Evolutionary conservation across 1,140 invertebrate species (phyloP), one percentile per base, ranked within the genome.

Genomic region (Pectinophora gossypiella): DNA sequence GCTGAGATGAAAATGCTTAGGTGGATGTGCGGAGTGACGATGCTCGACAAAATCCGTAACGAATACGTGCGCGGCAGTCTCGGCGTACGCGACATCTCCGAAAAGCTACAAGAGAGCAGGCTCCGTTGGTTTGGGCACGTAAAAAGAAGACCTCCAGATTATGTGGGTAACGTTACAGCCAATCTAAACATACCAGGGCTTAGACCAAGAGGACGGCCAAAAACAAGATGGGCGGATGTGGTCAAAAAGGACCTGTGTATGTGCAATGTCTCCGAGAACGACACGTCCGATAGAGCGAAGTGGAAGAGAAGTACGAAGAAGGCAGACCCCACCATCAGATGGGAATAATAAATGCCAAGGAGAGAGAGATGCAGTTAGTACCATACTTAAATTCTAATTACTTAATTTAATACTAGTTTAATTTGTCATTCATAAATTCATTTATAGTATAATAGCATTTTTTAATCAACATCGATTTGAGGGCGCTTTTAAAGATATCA

Each of bases 1-100:
- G 48, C 42, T 22, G 42, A 56, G 16, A 51, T 56, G 48, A 56
- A 51, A 21, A 50, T 50, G 43, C 43, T 56, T 1, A 35, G 43
- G 15, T 50, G 54, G 40, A 51, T 38, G 43, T 50, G 35, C 19
- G 42, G 48, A 21, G 43, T 38, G 6, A 51, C 42, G 15, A 36
- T 40, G 12, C 42, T 51, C n/a, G 43, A 46, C 27, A 56, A 50
- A 46, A 51, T 56, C 22, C 40, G 43, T 20, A 56, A 56, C 27
- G 48, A 56, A 16, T 51, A 56, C 44, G 32, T 56, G 13, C 42
- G 27, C 3, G 40, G 47, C 13, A 56, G 48, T 46, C 32, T 56
- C 12, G 32, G 36, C 3, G 48, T 46, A 21, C 19, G 23, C n/a
- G 42, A 36, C 13, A 22, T 51, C 18, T 10, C 54, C 27, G 38